Evolutionary conservation across 2,888 invertebrate genomes (phyloP).

Genomic region (Coenonympha arcania): DNA sequence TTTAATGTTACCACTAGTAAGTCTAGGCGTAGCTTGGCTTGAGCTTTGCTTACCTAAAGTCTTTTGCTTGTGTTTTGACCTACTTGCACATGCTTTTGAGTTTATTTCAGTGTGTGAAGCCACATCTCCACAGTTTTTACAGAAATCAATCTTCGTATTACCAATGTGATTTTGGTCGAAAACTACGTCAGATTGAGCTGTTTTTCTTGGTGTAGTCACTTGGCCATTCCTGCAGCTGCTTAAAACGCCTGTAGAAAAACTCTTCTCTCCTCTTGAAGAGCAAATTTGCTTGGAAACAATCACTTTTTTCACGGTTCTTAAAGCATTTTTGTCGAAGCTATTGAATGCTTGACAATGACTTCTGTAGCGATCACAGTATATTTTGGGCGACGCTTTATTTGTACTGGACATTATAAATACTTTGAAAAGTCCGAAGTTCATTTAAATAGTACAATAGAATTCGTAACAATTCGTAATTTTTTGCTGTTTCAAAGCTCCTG

Average conservation of each 20-base stretch:
- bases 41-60: neutral
- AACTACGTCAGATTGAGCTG: slow-evolving; percentile 47
- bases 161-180: slow-evolving; percentile 32
- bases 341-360: slow-evolving; percentile 24
- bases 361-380: slow-evolving; percentile 28
- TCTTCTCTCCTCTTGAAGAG: slow-evolving; percentile 37
- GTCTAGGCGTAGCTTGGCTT: neutral
- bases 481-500: too few species aligned
- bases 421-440: too few species aligned
- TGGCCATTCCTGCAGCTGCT: slow-evolving; percentile 19
- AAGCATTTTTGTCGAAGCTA: slow-evolving; percentile 21
- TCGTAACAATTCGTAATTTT: too few species aligned
- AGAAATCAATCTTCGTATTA: slow-evolving; percentile 26
- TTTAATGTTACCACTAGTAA: slow-evolving; percentile 8
- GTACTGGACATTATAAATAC: slow-evolving; percentile 10
- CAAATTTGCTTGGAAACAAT: slow-evolving; percentile 36
- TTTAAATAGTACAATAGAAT: too few species aligned
- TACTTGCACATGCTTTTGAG: neutral
- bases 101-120: neutral
- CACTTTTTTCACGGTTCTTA: slow-evolving; percentile 39
- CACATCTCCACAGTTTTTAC: slow-evolving; percentile 47
- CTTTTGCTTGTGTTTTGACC: neutral
- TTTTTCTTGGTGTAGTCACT: slow-evolving; percentile 38
- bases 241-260: slow-evolving; percentile 42
- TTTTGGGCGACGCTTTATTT: slow-evolving; percentile 11